Percentiles rank a stretch among this genome's conserved stretches.
These are phyloP conservation scores for Mylabris sibirica DNA, from an alignment of 2,888 invertebrate species.

Conservation along the genomic window DNA sequence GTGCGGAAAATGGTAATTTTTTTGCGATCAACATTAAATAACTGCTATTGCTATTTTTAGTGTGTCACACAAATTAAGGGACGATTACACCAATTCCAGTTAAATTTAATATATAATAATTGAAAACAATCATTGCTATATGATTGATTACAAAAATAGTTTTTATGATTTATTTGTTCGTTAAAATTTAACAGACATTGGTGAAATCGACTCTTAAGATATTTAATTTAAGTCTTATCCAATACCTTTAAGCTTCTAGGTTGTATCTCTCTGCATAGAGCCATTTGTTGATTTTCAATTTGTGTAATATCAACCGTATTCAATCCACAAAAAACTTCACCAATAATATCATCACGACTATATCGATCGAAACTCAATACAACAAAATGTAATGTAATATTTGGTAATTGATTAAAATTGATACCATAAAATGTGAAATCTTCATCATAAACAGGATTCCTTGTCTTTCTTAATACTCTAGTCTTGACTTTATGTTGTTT, in stretches of 20 bases:
- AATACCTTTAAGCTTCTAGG: slow-evolving; percentile 95
- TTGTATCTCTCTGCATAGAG: slow-evolving; percentile 87
- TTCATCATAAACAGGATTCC: slow-evolving; percentile 97
- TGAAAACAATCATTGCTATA: too few relatives aligned
- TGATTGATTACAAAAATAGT: too few relatives aligned
- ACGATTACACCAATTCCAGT: too few relatives aligned
- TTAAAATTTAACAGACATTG: too few relatives aligned
- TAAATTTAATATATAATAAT: too few relatives aligned
- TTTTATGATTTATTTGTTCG: too few relatives aligned
- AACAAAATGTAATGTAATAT: slow-evolving; percentile 92
- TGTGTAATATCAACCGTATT: slow-evolving; percentile 72
- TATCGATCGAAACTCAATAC: slow-evolving; percentile 96
- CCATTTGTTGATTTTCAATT: slow-evolving; percentile 79
- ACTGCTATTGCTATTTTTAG: too few relatives aligned
- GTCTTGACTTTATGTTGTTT: slow-evolving; percentile 95
- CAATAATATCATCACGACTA: slow-evolving; percentile 97
- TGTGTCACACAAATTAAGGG: too few relatives aligned
- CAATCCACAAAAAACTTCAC: slow-evolving; percentile 92
- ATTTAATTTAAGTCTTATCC: too few relatives aligned
- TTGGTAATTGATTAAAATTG: slow-evolving; percentile 82
- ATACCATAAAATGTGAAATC: slow-evolving; percentile 99
- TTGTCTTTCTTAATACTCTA: slow-evolving; percentile 92
- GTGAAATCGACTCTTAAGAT: too few relatives aligned
- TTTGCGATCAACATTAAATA: too few relatives aligned
- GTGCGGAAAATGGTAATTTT: too few relatives aligned